Evolutionary conservation across 1,140 invertebrate genomes (phyloP), one percentile per base, ranked within the genome.

Genomic region (Sitodiplosis mosellana): DNA sequence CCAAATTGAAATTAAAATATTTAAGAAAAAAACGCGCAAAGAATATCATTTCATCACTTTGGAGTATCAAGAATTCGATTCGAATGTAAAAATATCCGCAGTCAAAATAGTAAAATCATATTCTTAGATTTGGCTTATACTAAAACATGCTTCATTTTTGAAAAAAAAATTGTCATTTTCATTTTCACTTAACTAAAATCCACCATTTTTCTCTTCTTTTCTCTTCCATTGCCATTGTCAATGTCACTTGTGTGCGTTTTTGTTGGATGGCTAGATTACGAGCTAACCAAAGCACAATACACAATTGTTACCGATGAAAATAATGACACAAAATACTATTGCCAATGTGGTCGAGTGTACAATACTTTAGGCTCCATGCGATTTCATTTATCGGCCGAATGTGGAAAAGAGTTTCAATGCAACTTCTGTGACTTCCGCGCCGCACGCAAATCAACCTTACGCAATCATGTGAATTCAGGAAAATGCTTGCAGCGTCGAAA

Each of bases 371-470:
- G 27, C 14, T 47, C 46, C 33, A 36, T 55, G 40, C 47, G 48
- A 48, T 59, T 55, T 12, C 64, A 67, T 50, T 55, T 59, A 49
- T 59, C 57, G 40, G 63, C 56, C 41, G 62, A 65, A 33, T 65
- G 61, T 46, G 55, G 61, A 12, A 55, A 59, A 42, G 52, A 55
- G 43, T 63, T 61, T 51, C 48, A 49, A 4, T 63, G 60, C 40
- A 55, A 56, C 7, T 54, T 58, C 47, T 65, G 63, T 54, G 43
- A 44, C 15, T 54, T 54, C 49, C 50, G 46, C 8, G 47, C 50
- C 2, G 51, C 52, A 47, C 46, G 51, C 10, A 52, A 51, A 21
- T 52, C 49, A 1, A 53, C 53, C 34, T 50, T 54, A 5, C 20
- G 45, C 14, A 47, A 51, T 4, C 56, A 57, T 47, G 49, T 55